phyloP scores from a whole-genome alignment of 1,140 invertebrate genomes.

The Geopemphigus sp. region DNA sequence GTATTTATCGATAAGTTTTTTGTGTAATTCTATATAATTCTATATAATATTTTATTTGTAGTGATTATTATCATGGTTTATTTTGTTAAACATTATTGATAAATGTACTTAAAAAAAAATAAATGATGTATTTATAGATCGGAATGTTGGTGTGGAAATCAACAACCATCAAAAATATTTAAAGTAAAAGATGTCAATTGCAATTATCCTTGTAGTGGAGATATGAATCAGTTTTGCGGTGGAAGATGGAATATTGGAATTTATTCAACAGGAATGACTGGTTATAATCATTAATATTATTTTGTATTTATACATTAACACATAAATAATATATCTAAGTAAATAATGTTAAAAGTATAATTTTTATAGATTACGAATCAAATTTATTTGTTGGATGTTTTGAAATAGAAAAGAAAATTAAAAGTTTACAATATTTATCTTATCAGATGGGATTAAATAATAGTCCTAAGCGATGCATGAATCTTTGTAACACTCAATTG shows the following conservation, averaged over 20 bases:
- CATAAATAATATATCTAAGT: background rate
- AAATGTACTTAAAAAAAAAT: too few relatives aligned
- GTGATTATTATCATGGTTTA: too few relatives aligned
- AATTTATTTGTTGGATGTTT: slow-evolving; percentile 10
- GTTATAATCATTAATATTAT: slow-evolving; percentile 57
- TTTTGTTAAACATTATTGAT: too few relatives aligned
- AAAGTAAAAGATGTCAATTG: slow-evolving; percentile 66
- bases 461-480: slow-evolving; percentile 51
- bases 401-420: background rate
- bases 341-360: background rate
- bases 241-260: slow-evolving; percentile 84
- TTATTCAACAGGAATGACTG: slow-evolving; percentile 80
- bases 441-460: slow-evolving; percentile 47
- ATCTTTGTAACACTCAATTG: slow-evolving; percentile 48
- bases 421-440: background rate
- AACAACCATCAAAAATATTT: slow-evolving; percentile 63
- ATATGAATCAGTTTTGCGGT: slow-evolving; percentile 74
- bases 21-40: too few relatives aligned
- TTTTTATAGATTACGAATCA: background rate
- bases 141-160: slow-evolving; percentile 90
- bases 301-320: background rate
- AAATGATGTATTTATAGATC: slow-evolving; percentile 58
- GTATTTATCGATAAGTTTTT: too few relatives aligned
- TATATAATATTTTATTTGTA: too few relatives aligned
- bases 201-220: slow-evolving; percentile 78